phyloP scores from a whole-genome alignment of 2,797 vertebrate species.

The Micrastur ruficollis region DNA sequence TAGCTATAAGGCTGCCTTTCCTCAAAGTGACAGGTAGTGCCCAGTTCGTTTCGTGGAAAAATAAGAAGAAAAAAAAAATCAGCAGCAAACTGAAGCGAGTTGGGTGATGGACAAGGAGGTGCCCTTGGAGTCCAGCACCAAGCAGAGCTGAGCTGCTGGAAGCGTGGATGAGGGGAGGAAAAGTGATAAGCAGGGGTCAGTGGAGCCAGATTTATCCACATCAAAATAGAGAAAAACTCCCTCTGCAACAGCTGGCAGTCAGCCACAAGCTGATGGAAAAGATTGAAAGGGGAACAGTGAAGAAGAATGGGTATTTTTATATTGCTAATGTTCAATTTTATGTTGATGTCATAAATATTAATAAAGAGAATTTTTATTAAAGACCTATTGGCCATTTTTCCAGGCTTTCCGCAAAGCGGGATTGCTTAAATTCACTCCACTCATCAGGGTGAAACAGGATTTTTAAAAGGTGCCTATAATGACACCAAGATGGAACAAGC shows the following conservation, averaged over 20 bases:
- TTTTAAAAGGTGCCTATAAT: neutral
- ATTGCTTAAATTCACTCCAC: neutral
- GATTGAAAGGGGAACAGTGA: neutral
- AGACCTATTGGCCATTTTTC: neutral
- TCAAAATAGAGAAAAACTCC: neutral
- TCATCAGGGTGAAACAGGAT: neutral
- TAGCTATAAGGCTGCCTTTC: neutral
- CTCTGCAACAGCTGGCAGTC: neutral
- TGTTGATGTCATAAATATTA: neutral
- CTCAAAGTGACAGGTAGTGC: neutral
- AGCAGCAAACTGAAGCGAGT: neutral
- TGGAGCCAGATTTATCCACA: neutral
- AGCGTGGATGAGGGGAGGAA: accelerated
- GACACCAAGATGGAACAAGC: neutral
- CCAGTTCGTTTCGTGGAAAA: neutral
- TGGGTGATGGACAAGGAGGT: neutral
- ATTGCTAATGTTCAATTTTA: neutral
- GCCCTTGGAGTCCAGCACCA: neutral
- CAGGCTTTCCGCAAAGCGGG: neutral
- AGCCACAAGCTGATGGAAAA: neutral
- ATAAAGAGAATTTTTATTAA: neutral
- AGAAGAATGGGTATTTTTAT: neutral
- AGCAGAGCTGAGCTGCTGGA: neutral
- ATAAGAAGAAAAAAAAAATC: neutral
- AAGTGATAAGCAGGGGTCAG: neutral